Base-by-base conservation (phyloP, 2,888 invertebrate genomes). In the Cheilosia grossa region DNA sequence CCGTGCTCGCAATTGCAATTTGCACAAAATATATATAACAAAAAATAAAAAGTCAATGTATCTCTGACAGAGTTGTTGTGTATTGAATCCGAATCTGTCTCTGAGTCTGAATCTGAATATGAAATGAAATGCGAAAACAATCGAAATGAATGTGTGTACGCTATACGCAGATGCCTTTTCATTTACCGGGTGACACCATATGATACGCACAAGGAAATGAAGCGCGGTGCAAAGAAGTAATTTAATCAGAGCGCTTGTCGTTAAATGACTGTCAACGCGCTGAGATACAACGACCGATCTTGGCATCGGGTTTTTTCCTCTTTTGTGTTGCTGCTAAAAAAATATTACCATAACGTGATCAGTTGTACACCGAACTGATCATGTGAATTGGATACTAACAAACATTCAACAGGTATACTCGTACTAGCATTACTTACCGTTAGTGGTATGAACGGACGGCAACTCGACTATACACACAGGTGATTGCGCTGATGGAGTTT, bases 301-400 rank as follows among this genome's bases (percentile, higher is more conserved):
- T 47, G 37, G 63, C 44, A 24, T 54, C 13, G 5, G 7, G 54
- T 61, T 67, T 72, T 64, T 64, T 54, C 37, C 49, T 58, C 40
- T 69, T 59, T 59, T 66, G n/a, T 80, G 54, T 54, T 54, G 21
- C 27, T 51, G 27, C 51, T 13, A 44, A 56, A 53, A 72, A 72
- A 51, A 79, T 75, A 75, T 85, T 81, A 85, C 75, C 83, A 85
- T 85, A 85, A 85, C 83, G 83, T 85, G 85, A 85, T 85, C 85
- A 40, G 85, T 77, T 66, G 74, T 83, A 54, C n/a, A 56, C 19
- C 21, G 75, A 66, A 74, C 56, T 73, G 80, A 80, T 83, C 74
- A 74, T 85, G 75, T 66, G 81, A 81, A 85, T 75, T 85, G 80
- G 80, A 85, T 81, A 75, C 75, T 54, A 63, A 73, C 63, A 64